Evolutionary conservation across 2,888 invertebrate species (phyloP).

Genomic region (Trissolcus brochymenae): DNA sequence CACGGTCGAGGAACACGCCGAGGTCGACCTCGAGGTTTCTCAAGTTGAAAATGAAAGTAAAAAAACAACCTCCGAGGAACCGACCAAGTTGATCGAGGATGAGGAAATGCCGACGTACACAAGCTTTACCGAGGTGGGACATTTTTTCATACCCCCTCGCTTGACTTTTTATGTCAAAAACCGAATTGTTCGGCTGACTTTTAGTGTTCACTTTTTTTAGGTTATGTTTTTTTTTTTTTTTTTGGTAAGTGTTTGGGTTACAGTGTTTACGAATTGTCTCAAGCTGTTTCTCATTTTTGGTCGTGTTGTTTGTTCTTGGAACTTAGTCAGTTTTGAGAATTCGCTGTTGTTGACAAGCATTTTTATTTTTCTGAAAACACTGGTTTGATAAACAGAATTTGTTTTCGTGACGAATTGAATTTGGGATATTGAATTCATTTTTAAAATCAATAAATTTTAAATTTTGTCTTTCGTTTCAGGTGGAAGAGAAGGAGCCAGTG

Average conservation of each 20-base stretch:
- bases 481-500: background rate
- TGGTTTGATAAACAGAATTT: background rate
- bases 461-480: background rate
- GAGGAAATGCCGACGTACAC: conserved; percentile 44
- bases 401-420: background rate
- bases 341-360: too few species aligned
- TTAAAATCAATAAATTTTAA: background rate
- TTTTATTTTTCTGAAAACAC: background rate
- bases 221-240: background rate
- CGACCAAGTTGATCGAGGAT: conserved; percentile 20
- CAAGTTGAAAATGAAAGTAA: conserved; percentile 8
- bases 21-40: background rate
- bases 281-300: background rate
- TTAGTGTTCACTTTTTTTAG: conserved; percentile 1
- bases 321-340: background rate
- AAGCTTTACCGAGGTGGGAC: conserved; percentile 29
- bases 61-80: conserved; percentile 1
- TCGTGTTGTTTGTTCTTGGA: background rate
- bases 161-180: background rate
- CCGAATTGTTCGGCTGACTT: background rate
- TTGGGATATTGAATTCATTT: too few species aligned
- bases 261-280: background rate
- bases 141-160: background rate
- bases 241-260: background rate
- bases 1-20: background rate